Base-by-base conservation (phyloP, 1,140 invertebrate genomes). In the Heliconius eleuchia region DNA sequence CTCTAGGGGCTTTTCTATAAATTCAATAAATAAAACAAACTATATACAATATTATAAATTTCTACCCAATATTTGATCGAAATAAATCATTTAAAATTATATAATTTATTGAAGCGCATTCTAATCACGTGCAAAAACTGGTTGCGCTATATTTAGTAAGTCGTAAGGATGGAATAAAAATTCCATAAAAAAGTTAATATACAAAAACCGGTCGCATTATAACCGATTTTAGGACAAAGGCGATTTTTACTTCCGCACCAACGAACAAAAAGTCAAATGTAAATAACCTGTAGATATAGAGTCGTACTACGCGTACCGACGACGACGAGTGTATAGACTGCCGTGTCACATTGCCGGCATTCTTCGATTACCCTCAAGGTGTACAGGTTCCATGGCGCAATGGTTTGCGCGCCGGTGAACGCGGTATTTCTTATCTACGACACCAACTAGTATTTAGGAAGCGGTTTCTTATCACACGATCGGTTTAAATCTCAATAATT, bases 261-360 rank as follows among this genome's bases (percentile, higher is more conserved):
- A 80, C 84, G 86, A 86, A 90, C 87, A 88, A 92, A 86, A 92
- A 94, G 91, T 92, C 91, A 92, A 92, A 92, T 94, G 92, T 94
- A 92, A 94, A 92, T 89, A 94, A 92, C 92, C 91, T 92, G 87
- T 89, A 90, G 84, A 82, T 86, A 86, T 85, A 77, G 74, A 81
- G 82, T 83, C 82, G 85, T 83, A 88, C 84, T 83, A 85, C 83
- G 84, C 80, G 74, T 85, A 80, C 75, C 73, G 82, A 84, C 80
- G 79, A 76, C 80, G 79, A 77, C 78, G 78, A 87, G 85, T 82
- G 79, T 84, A 80, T 82, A 77, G 78, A 84, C 80, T 80, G 73
- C 76, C 71, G 55, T 74, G 79, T 77, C 83, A 86, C 83, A 92
- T 83, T 79, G 81, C 85, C 82, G 80, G 78, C 74, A 77, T 78